Base-by-base conservation (phyloP, 2,113 vertebrate species). In the Willisornis vidua region DNA sequence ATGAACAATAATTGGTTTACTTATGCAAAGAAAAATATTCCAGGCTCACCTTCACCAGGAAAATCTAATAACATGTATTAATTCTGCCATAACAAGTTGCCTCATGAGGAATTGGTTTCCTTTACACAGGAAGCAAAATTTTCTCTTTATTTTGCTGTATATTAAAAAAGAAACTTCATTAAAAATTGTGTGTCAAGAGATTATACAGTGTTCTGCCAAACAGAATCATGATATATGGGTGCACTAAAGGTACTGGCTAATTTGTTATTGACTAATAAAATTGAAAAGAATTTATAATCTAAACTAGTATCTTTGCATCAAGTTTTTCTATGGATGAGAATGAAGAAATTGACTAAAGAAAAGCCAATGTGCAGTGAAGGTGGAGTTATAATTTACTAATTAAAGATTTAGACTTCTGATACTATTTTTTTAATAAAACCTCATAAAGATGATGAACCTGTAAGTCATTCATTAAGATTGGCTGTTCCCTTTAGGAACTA, bases 401-500 rank as follows among this genome's bases (percentile, higher is more conserved):
- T 89, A 91, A 87, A 94, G 59, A 85, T 85, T 45, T 52, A 74
- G 86, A 90, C 12, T 93, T 80, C 28, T 62, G 58, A 79, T 82
- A 31, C 22, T 28, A n/a, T 46, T 54, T 58, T 67, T 68, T 85
- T 63, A 95, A 90, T 90, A 87, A 92, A 91, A 43, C 10, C 45
- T 90, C 83, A 49, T 17, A 41, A 89, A 91, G 75, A 83, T 80
- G 61, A 88, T 86, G 82, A 92, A 95, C 78, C 70, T 75, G 31
- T 63, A 96, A 90, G 83, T 76, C 31, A 1, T 86, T 96, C 70
- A 86, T 88, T 96, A 81, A 94, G 79, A 89, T 18, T 90, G 79
- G 90, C 94, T 88, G 63, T 39, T 94, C 83, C 93, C 88, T 85
- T 90, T 81, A 92, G 96, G 88, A 96, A 46, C 39, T 22, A 62